Percentiles rank a stretch among this genome's conserved stretches.
These are phyloP conservation scores for Threskiornis aethiopicus DNA, from an alignment of 2,797 vertebrate species.

Conservation along the genomic window DNA sequence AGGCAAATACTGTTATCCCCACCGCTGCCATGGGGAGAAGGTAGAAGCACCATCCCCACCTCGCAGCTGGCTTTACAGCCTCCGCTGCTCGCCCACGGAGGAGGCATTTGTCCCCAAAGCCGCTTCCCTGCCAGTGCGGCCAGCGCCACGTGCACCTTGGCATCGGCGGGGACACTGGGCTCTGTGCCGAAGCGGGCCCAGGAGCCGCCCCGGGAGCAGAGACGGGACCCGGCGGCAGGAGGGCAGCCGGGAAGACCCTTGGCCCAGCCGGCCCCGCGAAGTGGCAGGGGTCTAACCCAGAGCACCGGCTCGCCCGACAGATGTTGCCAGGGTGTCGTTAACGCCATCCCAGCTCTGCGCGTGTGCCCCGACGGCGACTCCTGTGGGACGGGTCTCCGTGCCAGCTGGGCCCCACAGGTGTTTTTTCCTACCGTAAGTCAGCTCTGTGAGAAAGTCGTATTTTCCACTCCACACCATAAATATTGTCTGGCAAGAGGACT, in stretches of 20 bases:
- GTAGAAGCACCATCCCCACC: not conserved
- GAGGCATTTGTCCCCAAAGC: not conserved
- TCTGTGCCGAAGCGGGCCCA: accelerated
- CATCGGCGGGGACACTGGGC: accelerated
- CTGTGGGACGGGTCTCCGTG: not conserved
- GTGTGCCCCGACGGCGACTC: accelerated
- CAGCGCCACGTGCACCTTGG: not conserved
- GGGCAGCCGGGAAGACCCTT: not conserved
- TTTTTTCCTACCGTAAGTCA: not conserved
- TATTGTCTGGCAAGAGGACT: not conserved
- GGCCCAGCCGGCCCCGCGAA: not conserved
- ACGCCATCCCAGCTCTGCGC: not conserved
- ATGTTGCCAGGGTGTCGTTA: not conserved
- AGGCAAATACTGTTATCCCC: not conserved
- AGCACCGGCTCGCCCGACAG: accelerated
- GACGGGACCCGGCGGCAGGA: accelerated
- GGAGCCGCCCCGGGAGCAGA: not conserved
- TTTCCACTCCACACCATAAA: accelerated
- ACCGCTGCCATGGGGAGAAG: not conserved
- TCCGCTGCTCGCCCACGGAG: not conserved
- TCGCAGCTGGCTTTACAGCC: not conserved
- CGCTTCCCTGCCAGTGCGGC: not conserved
- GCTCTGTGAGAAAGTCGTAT: accelerated
- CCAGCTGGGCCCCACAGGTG: not conserved
- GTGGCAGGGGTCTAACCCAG: not conserved